Percentiles rank a stretch among this genome's conserved stretches.
phyloP scores from a whole-genome alignment of 2,113 vertebrate genomes.

The Genyomyrus donnyi region DNA sequence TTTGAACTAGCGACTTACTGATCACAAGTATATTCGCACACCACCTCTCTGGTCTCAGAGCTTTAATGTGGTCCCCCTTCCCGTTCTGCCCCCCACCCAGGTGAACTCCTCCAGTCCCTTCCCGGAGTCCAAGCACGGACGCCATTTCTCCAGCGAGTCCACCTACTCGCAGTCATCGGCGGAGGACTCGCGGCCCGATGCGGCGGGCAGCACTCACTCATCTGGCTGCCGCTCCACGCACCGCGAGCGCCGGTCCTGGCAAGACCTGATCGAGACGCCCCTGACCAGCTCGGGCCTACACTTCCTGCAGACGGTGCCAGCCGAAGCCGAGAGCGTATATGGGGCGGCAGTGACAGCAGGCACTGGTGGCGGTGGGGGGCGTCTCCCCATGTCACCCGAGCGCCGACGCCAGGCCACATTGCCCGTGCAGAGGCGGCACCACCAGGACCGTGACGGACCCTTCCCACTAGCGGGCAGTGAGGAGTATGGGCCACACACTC shows the following conservation, averaged over 20 bases:
- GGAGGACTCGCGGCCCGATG: constrained; percentile 59
- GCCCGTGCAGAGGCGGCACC: constrained; percentile 64
- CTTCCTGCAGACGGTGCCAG: constrained; percentile 58
- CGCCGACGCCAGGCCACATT: constrained; percentile 70
- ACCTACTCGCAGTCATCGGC: constrained; percentile 76
- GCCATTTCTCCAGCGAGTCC: constrained; percentile 79
- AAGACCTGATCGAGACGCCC: constrained; percentile 76
- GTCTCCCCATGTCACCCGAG: constrained; percentile 64
- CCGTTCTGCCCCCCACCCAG: constrained; percentile 60
- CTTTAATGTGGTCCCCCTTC: constrained; percentile 52
- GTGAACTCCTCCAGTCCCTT: constrained; percentile 79
- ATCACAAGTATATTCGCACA: constrained; percentile 40
- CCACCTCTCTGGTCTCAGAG: constrained; percentile 53
- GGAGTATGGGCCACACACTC: constrained; percentile 59
- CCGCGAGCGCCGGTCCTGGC: constrained; percentile 74
- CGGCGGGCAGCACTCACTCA: constrained; percentile 56
- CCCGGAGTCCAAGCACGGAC: constrained; percentile 70
- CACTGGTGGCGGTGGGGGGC: constrained; percentile 41
- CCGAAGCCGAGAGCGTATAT: constrained; percentile 35
- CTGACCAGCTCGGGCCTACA: constrained; percentile 69
- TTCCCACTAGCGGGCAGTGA: constrained; percentile 71
- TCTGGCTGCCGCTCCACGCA: constrained; percentile 67
- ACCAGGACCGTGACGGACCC: constrained; percentile 73
- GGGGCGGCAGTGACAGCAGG: constrained; percentile 29
- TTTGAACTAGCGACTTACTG: too few relatives aligned